phyloP scores from a whole-genome alignment of 2,797 vertebrate species.

The Microchirus variegatus region DNA sequence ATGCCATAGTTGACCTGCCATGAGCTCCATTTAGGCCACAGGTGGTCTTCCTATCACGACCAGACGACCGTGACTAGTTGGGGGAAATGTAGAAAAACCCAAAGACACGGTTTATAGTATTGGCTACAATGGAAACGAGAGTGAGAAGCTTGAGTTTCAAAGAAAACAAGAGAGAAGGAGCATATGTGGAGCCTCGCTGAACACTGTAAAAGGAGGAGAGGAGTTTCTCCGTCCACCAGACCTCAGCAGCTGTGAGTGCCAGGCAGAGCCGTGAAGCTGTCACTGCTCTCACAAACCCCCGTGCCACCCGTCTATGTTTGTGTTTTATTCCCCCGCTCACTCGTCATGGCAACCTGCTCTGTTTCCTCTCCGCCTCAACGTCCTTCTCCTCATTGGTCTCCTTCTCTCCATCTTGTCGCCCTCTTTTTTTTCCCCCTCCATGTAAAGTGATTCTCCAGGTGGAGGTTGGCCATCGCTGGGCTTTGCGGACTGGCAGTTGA shows the following conservation, averaged over 20 bases:
- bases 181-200: constrained; percentile 10
- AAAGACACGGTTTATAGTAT: constrained; percentile 20
- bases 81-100: constrained; percentile 32
- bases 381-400: constrained; percentile 54
- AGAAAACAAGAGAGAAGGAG: constrained; percentile 32
- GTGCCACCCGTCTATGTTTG: constrained; percentile 75
- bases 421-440: constrained; percentile 41
- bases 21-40: constrained; percentile 61
- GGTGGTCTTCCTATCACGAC: constrained; percentile 64
- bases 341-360: constrained; percentile 77
- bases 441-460: constrained; percentile 76
- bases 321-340: constrained; percentile 70
- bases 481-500: constrained; percentile 66
- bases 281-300: constrained; percentile 59
- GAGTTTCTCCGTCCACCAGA: constrained; percentile 51
- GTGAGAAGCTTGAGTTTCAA: constrained; percentile 37
- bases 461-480: constrained; percentile 61
- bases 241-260: constrained; percentile 42
- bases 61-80: constrained; percentile 49
- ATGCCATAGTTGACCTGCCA: constrained; percentile 42
- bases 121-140: constrained; percentile 25
- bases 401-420: constrained; percentile 53
- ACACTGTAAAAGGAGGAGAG: constrained; percentile 13
- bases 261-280: constrained; percentile 67
- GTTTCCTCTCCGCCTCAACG: constrained; percentile 63